phyloP scores from a whole-genome alignment of 2,113 vertebrate genomes.

The Chamaea fasciata region DNA sequence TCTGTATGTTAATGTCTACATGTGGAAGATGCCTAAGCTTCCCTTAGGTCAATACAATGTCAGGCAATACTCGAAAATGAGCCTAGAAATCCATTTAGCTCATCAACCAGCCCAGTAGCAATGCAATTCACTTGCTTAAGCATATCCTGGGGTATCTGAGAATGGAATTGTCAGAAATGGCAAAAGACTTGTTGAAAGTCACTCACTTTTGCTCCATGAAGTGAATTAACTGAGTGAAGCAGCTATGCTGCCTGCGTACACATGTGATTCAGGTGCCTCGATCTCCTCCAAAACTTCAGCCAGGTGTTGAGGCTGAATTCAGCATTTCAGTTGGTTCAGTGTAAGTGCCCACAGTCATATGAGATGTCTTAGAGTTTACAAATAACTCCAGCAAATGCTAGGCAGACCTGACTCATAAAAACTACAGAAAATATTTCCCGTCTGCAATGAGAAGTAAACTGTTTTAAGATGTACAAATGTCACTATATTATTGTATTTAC shows the following conservation, averaged over 20 bases:
- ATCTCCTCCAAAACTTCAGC: neutral
- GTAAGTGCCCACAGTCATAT: neutral
- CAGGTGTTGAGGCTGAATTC: neutral
- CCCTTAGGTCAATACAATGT: neutral
- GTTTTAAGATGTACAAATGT: neutral
- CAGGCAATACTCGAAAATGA: neutral
- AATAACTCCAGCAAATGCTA: neutral
- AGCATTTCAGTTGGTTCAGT: neutral
- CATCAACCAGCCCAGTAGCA: neutral
- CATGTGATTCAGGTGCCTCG: neutral
- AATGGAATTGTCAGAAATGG: neutral
- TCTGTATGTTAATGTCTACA: neutral
- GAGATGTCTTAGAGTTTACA: accelerated
- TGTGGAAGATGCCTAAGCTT: neutral
- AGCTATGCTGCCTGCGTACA: neutral
- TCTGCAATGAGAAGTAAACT: neutral
- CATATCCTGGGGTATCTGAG: neutral
- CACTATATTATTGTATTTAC: neutral
- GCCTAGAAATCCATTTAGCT: neutral
- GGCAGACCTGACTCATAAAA: neutral
- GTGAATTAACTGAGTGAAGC: neutral
- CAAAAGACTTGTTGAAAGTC: neutral
- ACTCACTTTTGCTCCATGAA: neutral
- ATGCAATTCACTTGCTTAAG: neutral
- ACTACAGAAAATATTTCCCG: neutral